phyloP scores from a whole-genome alignment of 1,140 invertebrate genomes.

The Phocides pigmalion region DNA sequence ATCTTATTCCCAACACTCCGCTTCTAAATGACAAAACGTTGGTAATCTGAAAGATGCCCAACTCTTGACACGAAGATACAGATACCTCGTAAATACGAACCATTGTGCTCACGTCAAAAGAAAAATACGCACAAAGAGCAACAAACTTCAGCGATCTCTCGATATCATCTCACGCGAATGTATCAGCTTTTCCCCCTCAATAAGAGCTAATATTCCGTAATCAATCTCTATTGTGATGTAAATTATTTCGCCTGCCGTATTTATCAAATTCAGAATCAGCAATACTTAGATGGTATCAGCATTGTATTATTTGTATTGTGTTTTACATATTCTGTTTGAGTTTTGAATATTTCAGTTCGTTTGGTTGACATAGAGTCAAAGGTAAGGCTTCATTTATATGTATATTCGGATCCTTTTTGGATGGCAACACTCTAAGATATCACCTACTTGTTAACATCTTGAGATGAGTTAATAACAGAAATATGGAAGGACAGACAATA shows the following conservation, averaged over 20 bases:
- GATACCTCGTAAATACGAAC: slow-evolving; percentile 34
- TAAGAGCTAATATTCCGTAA: slow-evolving; percentile 22
- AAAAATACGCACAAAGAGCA: slow-evolving; percentile 36
- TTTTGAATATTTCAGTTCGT: slow-evolving; percentile 11
- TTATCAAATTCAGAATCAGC: slow-evolving; percentile 34
- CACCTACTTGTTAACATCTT: too few relatives aligned
- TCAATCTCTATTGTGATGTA: slow-evolving; percentile 26
- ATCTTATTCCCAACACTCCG: too few relatives aligned
- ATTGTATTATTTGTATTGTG: slow-evolving; percentile 11
- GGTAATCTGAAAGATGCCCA: slow-evolving; percentile 14
- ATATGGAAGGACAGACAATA: too few relatives aligned
- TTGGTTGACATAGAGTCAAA: not conserved
- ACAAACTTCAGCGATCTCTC: slow-evolving; percentile 27
- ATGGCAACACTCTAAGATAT: too few relatives aligned
- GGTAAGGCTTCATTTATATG: not conserved
- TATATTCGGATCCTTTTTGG: not conserved
- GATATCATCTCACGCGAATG: slow-evolving; percentile 20
- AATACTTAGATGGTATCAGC: slow-evolving; percentile 27
- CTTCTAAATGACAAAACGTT: not conserved
- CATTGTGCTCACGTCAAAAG: slow-evolving; percentile 34
- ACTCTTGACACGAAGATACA: slow-evolving; percentile 29
- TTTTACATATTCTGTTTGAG: not conserved
- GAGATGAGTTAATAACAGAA: too few relatives aligned
- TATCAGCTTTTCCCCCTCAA: slow-evolving; percentile 7
- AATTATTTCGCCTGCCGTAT: slow-evolving; percentile 26